phyloP scores from a whole-genome alignment of 2,888 invertebrate genomes.

The Alitta virens region DNA sequence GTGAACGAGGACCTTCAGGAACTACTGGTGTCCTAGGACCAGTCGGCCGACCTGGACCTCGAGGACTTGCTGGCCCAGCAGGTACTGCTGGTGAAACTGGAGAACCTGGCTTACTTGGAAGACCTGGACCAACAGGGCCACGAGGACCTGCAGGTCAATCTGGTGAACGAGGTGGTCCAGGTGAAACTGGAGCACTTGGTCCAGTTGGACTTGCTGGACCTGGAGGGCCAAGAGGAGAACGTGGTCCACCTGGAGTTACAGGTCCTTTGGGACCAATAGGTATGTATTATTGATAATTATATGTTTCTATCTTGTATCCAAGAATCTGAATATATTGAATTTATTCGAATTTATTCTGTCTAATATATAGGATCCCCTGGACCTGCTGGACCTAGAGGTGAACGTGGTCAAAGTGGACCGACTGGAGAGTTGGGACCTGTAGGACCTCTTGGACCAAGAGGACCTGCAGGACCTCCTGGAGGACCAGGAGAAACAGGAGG shows the following conservation, averaged over 20 bases:
- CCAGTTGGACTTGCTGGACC: conserved; percentile 14
- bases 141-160: conserved; percentile 9
- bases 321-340: no score
- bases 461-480: conserved; percentile 18
- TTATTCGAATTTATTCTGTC: no score
- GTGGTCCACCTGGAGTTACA: conserved; percentile 8
- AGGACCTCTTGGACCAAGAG: conserved; percentile 12
- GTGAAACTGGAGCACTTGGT: conserved; percentile 21
- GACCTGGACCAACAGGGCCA: conserved; percentile 17
- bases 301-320: conserved; percentile 9
- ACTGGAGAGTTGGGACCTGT: not conserved
- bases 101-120: conserved; percentile 14
- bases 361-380: conserved; percentile 19
- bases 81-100: conserved; percentile 18
- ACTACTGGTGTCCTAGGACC: conserved; percentile 8
- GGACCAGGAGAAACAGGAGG: conserved; percentile 15
- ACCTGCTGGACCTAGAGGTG: conserved; percentile 20
- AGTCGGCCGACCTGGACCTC: not conserved
- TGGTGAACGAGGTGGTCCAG: conserved; percentile 13
- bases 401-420: conserved; percentile 13
- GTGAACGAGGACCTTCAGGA: conserved; percentile 30
- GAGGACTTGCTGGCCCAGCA: conserved; percentile 16
- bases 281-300: not conserved
- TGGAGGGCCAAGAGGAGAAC: conserved; percentile 6
- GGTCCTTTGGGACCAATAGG: conserved; percentile 17